phyloP scores from a whole-genome alignment of 2,797 vertebrate species.

The Mus caroli region DNA sequence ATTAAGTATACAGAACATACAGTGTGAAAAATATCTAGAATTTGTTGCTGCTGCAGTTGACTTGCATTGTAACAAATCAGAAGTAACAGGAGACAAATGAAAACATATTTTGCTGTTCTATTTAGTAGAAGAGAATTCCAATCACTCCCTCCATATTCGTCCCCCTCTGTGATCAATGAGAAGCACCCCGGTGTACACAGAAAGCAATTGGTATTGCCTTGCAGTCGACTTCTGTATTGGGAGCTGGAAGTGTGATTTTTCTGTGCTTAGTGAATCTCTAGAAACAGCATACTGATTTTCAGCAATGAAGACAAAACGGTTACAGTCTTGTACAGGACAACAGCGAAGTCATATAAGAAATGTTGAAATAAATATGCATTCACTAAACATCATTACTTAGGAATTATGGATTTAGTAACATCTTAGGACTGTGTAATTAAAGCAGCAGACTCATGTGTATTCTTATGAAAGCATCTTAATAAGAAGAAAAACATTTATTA shows the following conservation, averaged over 20 bases:
- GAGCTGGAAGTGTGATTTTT: conserved; percentile 4
- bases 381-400: background rate
- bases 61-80: background rate
- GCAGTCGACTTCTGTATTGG: background rate
- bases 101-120: background rate
- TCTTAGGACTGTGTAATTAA: background rate
- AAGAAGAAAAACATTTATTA: conserved; percentile 31
- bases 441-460: background rate
- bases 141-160: no score
- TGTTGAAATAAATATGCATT: background rate
- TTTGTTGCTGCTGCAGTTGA: background rate
- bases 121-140: conserved; percentile 11
- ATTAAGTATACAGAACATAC: background rate
- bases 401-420: conserved; percentile 18
- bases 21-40: conserved; percentile 17
- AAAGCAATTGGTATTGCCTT: background rate
- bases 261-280: conserved; percentile 13
- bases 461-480: conserved; percentile 32
- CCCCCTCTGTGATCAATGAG: background rate
- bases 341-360: background rate
- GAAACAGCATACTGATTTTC: background rate
- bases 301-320: conserved; percentile 52
- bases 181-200: background rate
- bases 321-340: background rate
- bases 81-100: conserved; percentile 48